Conservation (phyloP, 2,888 invertebrate genomes). For the Lasiommata megera region DNA sequence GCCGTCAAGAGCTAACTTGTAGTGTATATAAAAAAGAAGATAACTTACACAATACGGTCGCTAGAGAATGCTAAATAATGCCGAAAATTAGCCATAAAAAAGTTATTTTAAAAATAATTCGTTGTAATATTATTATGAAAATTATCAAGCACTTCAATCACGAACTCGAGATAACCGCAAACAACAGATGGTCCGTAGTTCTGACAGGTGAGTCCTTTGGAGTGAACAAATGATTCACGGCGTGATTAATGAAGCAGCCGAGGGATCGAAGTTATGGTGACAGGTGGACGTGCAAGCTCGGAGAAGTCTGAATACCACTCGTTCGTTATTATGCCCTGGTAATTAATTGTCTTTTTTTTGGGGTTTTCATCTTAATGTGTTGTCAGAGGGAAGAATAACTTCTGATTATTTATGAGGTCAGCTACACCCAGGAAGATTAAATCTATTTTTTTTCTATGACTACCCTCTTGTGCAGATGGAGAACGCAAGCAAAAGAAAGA, state of each 20-base stretch:
- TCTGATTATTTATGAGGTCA: no score
- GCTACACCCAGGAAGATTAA: no score
- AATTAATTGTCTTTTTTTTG: background rate
- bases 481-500: no score
- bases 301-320: conserved; percentile 5
- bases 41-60: no score
- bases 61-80: no score
- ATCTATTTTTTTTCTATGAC: no score
- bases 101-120: no score
- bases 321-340: background rate
- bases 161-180: conserved; percentile 8
- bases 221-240: conserved; percentile 26
- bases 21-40: no score
- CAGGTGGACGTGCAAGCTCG: conserved; percentile 28
- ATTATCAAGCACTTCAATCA: background rate
- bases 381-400: no score
- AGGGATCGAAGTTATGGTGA: conserved; percentile 33
- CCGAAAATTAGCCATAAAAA: no score
- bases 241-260: conserved; percentile 30
- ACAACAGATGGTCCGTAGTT: conserved; percentile 29
- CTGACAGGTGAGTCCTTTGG: conserved; percentile 31
- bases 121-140: background rate
- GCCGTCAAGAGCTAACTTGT: no score
- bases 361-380: background rate
- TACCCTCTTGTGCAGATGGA: no score